Evolutionary conservation across 1,140 invertebrate genomes (phyloP).

Genomic region (Euglossa dilemma): DNA sequence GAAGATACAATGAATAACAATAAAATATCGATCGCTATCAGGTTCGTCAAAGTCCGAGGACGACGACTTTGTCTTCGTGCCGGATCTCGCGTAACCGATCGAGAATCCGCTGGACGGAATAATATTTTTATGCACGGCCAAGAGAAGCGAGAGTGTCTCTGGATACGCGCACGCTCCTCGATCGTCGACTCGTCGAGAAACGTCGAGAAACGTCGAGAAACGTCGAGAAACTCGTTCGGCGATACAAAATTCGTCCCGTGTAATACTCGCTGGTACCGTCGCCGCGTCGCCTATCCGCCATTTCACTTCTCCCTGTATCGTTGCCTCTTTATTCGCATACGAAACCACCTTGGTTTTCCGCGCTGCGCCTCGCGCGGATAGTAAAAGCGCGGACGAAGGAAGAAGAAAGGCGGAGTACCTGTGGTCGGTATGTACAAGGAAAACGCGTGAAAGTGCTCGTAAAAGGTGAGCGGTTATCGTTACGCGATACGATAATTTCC

Average conservation of each 20-base stretch:
- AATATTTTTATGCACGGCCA: neutral
- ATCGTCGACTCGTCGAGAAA: neutral
- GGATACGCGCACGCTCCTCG: neutral
- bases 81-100: neutral
- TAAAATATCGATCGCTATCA: conserved; percentile 29
- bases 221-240: neutral
- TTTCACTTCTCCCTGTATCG: neutral
- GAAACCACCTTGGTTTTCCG: no score
- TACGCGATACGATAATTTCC: neutral
- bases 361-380: no score
- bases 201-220: no score
- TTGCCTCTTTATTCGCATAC: neutral
- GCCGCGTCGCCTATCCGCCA: no score
- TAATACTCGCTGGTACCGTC: no score
- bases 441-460: conserved; percentile 3
- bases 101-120: conserved; percentile 22
- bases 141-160: conserved; percentile 11
- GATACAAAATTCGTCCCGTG: neutral
- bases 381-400: neutral
- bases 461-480: conserved; percentile 3
- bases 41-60: neutral
- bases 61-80: neutral
- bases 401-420: no score
- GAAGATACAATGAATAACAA: conserved; percentile 56
- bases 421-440: neutral